Evolutionary conservation across 2,888 invertebrate genomes (phyloP).

Genomic region (Helleia helle): DNA sequence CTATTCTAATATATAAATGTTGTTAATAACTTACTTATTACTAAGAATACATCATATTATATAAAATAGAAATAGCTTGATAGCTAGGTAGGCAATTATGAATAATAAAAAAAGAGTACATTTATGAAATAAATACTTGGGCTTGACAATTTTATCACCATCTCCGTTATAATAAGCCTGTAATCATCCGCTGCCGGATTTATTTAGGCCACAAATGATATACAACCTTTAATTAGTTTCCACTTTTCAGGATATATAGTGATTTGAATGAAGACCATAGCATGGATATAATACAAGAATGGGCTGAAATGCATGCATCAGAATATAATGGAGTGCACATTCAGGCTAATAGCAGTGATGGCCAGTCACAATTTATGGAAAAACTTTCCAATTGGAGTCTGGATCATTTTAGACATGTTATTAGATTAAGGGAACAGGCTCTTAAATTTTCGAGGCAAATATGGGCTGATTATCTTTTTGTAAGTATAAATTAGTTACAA

Average conservation of each 20-base stretch:
- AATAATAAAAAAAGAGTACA: too few species aligned
- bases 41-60: too few species aligned
- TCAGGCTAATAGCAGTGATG: slow-evolving; percentile 56
- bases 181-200: too few species aligned
- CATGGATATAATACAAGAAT: slow-evolving; percentile 79
- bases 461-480: slow-evolving; percentile 94
- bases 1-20: too few species aligned
- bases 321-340: slow-evolving; percentile 83
- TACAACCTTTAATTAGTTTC: too few species aligned
- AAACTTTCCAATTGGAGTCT: slow-evolving; percentile 83
- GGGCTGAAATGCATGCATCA: slow-evolving; percentile 76
- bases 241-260: slow-evolving; percentile 81
- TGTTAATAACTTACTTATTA: too few species aligned
- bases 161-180: too few species aligned
- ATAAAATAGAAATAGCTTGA: too few species aligned
- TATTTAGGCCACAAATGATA: too few species aligned
- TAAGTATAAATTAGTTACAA: slow-evolving; percentile 66
- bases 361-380: slow-evolving; percentile 70
- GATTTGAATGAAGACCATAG: slow-evolving; percentile 82
- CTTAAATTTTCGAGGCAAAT: slow-evolving; percentile 79
- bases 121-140: too few species aligned
- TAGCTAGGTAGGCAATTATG: too few species aligned
- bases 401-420: slow-evolving; percentile 84
- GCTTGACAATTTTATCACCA: too few species aligned
- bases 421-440: slow-evolving; percentile 83